Base-by-base conservation (phyloP, 2,113 vertebrate species). In the Sylvilagus bachmani region DNA sequence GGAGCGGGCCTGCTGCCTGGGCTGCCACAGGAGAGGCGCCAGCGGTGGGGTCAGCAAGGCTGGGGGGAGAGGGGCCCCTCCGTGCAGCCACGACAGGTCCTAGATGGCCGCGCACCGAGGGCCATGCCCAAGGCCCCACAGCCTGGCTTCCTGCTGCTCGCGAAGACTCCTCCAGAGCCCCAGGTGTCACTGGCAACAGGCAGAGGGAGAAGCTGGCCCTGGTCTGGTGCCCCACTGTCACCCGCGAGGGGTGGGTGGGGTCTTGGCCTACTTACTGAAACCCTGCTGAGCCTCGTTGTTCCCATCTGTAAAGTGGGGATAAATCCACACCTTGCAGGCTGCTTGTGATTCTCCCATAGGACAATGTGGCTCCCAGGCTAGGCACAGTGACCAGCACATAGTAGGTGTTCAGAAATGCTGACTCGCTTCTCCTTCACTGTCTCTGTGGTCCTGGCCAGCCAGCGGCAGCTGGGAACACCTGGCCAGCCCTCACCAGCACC, bases 381-480 rank as follows among this genome's bases (percentile, higher is more conserved):
- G 69, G 44, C 67, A 5, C 1, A 0, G 24, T n/a, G 51, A 55
- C 64, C 17, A 70, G 29, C 91, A 67, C 44, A 24, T 10, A 77
- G 71, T 78, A 49, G 81, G 71, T 66, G 21, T 51, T 64, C 49
- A 73, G 66, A 83, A 79, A 66, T 0, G 0, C 75, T 58, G 3
- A 16, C 2, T 22, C 3, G 17, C 61, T 77, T n/a, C 27, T 33
- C 79, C 19, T 49, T 55, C 44, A 10, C 24, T 17, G 38, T 11
- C 13, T 62, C 9, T 3, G 1, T 1, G 74, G 12, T 22, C 31
- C 85, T 12, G 2, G 31, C 22, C 73, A 66, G 73, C 53, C 12
- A 3, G 14, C 0, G 0, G 61, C 51, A 49, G 69, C 33, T 3
- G 11, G n/a, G 70, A 5, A 25, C 2, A 0, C 33, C 49, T 4